These are phyloP conservation scores for Apodemia mormo DNA, from an alignment of 2,888 invertebrate genomes.

Conservation along the genomic window DNA sequence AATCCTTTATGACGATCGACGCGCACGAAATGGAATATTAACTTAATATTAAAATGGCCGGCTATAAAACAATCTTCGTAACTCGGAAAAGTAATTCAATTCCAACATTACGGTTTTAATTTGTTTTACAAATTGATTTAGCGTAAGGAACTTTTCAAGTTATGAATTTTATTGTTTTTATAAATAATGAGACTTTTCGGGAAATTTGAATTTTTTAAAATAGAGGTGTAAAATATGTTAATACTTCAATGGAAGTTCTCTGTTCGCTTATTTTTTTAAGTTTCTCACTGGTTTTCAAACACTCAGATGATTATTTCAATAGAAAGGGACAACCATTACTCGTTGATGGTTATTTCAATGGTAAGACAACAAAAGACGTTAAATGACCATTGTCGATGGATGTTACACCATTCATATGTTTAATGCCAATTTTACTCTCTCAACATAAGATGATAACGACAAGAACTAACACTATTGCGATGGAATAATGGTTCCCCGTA, in stretches of 20 bases:
- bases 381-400: too few relatives aligned
- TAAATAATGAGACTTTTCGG: conserved; percentile 8
- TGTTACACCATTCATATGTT: too few relatives aligned
- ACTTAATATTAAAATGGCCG: conserved; percentile 8
- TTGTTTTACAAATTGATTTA: conserved; percentile 10
- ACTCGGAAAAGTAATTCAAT: conserved; percentile 14
- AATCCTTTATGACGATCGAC: not conserved
- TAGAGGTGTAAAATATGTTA: not conserved
- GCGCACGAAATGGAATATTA: conserved; percentile 9
- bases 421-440: too few relatives aligned
- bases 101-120: conserved; percentile 12
- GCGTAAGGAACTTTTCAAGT: conserved; percentile 14
- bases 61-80: conserved; percentile 12
- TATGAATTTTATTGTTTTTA: conserved; percentile 9
- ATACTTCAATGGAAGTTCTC: not conserved
- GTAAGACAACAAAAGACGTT: too few relatives aligned
- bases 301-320: too few relatives aligned
- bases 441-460: too few relatives aligned
- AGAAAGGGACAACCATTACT: too few relatives aligned
- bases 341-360: too few relatives aligned
- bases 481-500: too few relatives aligned
- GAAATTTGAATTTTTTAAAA: not conserved
- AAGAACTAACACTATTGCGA: too few relatives aligned
- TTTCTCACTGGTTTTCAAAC: too few relatives aligned
- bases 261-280: too few relatives aligned